A percentile compares a stretch with the other conserved stretches of the same genome.
Evolutionary conservation across 23 tunicate genomes (phyloP).

Genomic region (Pegea sp.): DNA sequence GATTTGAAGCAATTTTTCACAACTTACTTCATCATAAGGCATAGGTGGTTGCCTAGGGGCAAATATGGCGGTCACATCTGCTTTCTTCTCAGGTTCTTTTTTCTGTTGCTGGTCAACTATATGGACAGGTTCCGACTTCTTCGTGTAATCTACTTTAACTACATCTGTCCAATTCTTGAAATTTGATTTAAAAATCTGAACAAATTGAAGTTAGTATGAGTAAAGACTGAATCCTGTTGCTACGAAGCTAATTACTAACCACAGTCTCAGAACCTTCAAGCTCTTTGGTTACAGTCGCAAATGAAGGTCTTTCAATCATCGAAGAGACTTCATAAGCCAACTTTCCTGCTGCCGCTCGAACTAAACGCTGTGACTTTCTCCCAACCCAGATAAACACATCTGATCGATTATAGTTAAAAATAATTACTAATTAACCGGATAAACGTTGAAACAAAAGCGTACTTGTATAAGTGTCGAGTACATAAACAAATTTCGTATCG

Average conservation of each 20-base stretch:
- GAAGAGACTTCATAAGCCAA: conserved; percentile 65
- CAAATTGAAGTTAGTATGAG: not conserved
- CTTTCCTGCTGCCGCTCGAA: conserved; percentile 89
- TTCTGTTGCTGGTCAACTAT: conserved; percentile 18
- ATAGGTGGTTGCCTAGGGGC: conserved; percentile 79
- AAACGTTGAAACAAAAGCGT: not conserved
- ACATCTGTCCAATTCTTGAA: conserved; percentile 97
- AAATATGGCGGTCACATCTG: conserved; percentile 89
- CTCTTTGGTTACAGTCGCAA: conserved; percentile 68
- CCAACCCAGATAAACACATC: conserved; percentile 97
- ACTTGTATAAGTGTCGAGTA: conserved; percentile 76
- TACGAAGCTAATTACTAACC: conserved; percentile 9
- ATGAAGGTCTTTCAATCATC: conserved; percentile 70
- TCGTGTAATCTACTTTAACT: conserved; percentile 88
- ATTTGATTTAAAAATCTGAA: conserved; percentile 47
- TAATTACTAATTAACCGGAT: not conserved
- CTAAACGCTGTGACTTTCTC: conserved; percentile 73
- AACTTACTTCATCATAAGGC: conserved; percentile 39
- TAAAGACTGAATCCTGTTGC: not conserved
- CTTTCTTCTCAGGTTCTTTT: conserved; percentile 22
- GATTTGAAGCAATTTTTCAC: not conserved
- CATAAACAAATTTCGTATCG: conserved; percentile 75
- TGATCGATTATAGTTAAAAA: conserved; percentile 2
- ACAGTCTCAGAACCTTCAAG: conserved; percentile 94
- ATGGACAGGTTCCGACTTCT: conserved; percentile 12